Conservation (phyloP, 2,113 vertebrate genomes). For the Hemicordylus capensis region DNA sequence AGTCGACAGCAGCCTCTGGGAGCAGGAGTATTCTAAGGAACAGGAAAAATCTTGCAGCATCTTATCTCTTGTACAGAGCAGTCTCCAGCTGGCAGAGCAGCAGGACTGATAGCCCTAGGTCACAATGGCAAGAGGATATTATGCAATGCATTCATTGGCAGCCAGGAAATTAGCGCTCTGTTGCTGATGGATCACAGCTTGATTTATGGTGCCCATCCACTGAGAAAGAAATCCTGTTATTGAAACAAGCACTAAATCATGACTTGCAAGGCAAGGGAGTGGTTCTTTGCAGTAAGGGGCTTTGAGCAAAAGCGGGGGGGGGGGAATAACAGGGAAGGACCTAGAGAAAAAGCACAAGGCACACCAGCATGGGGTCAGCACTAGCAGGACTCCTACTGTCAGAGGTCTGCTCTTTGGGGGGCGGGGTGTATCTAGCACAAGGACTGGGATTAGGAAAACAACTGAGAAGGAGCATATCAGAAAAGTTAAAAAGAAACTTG, state of each 20-base stretch:
- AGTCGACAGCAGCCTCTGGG: not conserved
- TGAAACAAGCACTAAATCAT: conserved; percentile 13
- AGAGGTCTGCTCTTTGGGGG: fast-evolving
- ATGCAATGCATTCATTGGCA: not conserved
- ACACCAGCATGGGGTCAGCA: not conserved
- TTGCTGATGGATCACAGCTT: conserved; percentile 32
- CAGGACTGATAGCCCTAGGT: conserved; percentile 13
- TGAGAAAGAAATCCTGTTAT: conserved; percentile 15
- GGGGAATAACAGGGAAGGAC: fast-evolving
- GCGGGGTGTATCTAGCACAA: not conserved
- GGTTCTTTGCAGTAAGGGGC: fast-evolving
- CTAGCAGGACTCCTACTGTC: not conserved
- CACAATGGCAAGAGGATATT: conserved; percentile 3
- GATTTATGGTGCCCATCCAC: conserved; percentile 49
- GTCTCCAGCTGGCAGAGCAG: conserved; percentile 18
- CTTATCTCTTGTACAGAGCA: conserved; percentile 21
- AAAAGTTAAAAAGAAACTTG: conserved; percentile 19
- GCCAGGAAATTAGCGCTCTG: conserved; percentile 44
- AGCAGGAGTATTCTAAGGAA: not conserved
- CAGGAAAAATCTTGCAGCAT: conserved; percentile 18
- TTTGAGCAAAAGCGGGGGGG: fast-evolving
- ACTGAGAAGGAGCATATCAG: not conserved
- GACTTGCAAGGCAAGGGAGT: not conserved
- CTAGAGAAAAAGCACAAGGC: not conserved
- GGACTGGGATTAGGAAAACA: not conserved